These are phyloP conservation scores for Gallinago media DNA, from an alignment of 2,113 vertebrate genomes.

Conservation along the genomic window DNA sequence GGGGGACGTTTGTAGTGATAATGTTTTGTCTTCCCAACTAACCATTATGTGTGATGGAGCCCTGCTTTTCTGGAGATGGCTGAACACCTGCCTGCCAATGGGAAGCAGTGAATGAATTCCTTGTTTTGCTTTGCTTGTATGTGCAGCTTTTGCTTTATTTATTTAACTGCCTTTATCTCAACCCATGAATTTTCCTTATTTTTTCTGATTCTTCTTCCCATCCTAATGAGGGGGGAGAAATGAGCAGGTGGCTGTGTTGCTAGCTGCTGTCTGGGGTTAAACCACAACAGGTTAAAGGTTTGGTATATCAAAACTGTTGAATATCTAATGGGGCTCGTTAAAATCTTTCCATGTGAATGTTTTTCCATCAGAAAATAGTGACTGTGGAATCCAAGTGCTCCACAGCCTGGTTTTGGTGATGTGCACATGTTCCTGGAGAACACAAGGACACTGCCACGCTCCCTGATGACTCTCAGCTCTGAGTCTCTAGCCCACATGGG, in stretches of 20 bases:
- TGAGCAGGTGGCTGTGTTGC: neutral
- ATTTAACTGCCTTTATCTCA: neutral
- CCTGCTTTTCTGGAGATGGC: neutral
- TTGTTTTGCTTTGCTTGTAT: neutral
- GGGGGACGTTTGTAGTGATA: neutral
- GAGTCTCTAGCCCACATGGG: accelerated
- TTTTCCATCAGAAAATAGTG: neutral
- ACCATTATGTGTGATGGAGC: no score
- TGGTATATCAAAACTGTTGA: neutral
- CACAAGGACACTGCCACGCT: neutral
- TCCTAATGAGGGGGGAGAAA: neutral
- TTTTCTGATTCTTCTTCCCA: neutral
- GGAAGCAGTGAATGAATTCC: neutral
- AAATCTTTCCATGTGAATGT: neutral
- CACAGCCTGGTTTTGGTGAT: neutral
- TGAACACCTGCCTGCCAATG: neutral
- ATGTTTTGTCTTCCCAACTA: neutral
- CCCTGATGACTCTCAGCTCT: neutral
- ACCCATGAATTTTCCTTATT: neutral
- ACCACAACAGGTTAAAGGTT: neutral
- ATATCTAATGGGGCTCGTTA: neutral
- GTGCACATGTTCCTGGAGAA: neutral
- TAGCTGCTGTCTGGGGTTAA: neutral
- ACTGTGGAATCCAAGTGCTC: neutral
- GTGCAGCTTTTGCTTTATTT: neutral